Base-by-base conservation (phyloP, 1,140 invertebrate genomes). In the Sitobion miscanthi region DNA sequence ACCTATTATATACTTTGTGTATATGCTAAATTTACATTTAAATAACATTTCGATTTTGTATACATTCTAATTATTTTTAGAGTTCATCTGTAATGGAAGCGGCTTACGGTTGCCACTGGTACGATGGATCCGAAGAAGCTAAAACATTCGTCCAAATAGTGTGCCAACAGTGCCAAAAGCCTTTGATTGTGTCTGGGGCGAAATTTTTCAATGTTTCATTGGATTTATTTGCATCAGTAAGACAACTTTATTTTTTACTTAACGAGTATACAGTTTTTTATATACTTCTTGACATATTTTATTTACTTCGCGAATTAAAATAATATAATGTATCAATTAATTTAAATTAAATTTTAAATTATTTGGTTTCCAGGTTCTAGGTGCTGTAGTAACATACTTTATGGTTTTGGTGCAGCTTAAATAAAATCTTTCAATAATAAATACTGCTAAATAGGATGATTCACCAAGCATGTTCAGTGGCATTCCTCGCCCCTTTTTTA, bases 121-220 rank as follows among this genome's bases (percentile, higher is more conserved):
- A 98, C 94, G 97, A 98, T 94, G 97, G 97, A 6, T 98, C 97
- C 0, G 97, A 98, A 94, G 97, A 98, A 94, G 97, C 97, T 0
- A 98, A 98, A 94, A 98, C 97, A 38, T 98, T 98, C 95, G 97
- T 98, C 2, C 97, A 98, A 95, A 98, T 98, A 94, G 97, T 98
- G n/a, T 98, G 97, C 95, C 97, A 98, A 94, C 97, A 98, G 94
- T 98, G 97, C 95, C 97, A 98, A 95, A 98, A 98, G 95, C 97
- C 97, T 0, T 97, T 98, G 96, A 97, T 97, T 89, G 97, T 98
- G 94, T 98, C 97, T 8, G 97, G 97, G 93, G 97, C 97, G 0
- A 98, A 98, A 94, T 98, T 98, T 95, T 98, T 98, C 95, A 98
- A 97, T 0, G 97, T 98, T 4, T 98, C 97, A 1, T 95, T 98